A percentile compares a stretch with the other conserved stretches of the same genome.
phyloP scores from a whole-genome alignment of 2,113 vertebrate species.

The Chiloscyllium plagiosum region DNA sequence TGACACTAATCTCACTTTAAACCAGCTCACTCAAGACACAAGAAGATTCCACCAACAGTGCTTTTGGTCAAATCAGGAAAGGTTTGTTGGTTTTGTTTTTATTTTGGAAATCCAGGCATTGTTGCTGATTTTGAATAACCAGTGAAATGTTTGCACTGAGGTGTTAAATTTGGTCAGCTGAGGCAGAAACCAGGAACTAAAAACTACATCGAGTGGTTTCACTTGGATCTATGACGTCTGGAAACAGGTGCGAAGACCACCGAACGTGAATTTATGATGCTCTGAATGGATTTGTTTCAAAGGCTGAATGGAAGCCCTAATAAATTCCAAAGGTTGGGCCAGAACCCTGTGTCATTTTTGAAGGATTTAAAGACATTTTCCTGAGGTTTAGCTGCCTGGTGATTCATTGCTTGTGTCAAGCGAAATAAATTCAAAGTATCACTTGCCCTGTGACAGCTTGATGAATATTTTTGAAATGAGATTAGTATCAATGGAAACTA shows the following conservation, averaged over 20 bases:
- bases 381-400: not conserved
- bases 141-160: not conserved
- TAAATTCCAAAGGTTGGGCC: not conserved
- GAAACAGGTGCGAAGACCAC: not conserved
- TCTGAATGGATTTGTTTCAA: not conserved
- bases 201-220: not conserved
- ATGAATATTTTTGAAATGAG: not conserved
- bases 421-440: not conserved
- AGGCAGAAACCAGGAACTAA: not conserved
- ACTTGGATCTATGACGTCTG: not conserved
- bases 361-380: not conserved
- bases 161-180: not conserved
- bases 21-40: too few relatives aligned
- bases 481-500: not conserved
- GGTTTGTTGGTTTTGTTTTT: not conserved
- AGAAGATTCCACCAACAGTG: too few relatives aligned
- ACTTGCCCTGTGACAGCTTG: not conserved
- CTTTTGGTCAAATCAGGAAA: not conserved
- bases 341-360: not conserved
- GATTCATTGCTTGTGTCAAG: not conserved
- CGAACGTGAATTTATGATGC: not conserved
- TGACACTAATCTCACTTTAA: too few relatives aligned
- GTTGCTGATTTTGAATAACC: not conserved
- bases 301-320: not conserved
- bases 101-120: not conserved